Evolutionary conservation across 2,888 invertebrate species (phyloP), one percentile per base, ranked within the genome.

Genomic region (Aplocera efformata): DNA sequence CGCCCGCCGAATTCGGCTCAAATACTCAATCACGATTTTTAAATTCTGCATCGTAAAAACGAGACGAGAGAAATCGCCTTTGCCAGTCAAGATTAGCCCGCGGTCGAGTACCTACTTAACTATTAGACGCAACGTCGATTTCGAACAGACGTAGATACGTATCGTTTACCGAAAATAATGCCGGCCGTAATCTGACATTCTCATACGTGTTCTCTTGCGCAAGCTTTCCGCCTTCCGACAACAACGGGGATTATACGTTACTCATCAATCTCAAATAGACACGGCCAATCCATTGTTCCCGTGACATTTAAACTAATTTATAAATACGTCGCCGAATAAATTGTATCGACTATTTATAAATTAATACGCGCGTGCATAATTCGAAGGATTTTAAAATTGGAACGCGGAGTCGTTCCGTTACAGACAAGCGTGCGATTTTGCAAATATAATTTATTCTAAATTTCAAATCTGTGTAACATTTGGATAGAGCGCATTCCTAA

Each of bases 231-330:
- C 68, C 78, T 79, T 79, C 79, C 77, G 65, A 74, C 75, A 69
- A 67, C 71, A 63, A 62, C 68, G 64, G 58, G 69, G 79, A 79
- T 81, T 79, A 82, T 72, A 78, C 64, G 76, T 80, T 81, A 74
- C 80, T 81, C 83, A 84, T 83, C 83, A 81, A 85, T 85, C 82
- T 82, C 66, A 69, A 79, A 82, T 81, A 81, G 83, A 84, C 77
- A 72, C 72, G 65, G 70, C 65, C 69, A 72, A 73, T 73, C 73
- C 72, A 83, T 86, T 85, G 85, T 86, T 82, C 80, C 72, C 79
- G 77, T 84, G 85, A 84, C 85, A 85, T 86, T 86, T 86, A 76
- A 42, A 79, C 67, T 70, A 78, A 78, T 72, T 75, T 82, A 85
- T 79, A 84, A 81, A 85, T 84, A 81, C 78, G 63, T 63, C 67